A percentile compares a stretch with the other conserved stretches of the same genome.
These are phyloP conservation scores for Lasiommata megera DNA, from an alignment of 2,888 invertebrate species.

Conservation along the genomic window DNA sequence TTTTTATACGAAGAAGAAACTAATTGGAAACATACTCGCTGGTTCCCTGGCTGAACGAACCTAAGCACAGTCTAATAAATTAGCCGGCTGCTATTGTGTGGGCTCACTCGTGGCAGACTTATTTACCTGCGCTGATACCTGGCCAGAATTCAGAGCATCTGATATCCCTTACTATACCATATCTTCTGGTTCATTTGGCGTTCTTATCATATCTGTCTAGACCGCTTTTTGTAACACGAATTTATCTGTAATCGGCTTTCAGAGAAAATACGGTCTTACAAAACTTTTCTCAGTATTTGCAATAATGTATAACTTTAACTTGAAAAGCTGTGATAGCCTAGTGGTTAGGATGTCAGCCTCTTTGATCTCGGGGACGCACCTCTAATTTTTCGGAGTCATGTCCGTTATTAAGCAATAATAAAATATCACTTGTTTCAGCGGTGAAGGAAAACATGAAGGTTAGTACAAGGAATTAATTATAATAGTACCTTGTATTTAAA, in stretches of 20 bases:
- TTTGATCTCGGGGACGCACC: no score
- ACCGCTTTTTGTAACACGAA: slow-evolving; percentile 43
- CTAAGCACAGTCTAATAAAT: slow-evolving; percentile 70
- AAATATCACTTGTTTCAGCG: no score
- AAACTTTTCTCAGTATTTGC: background rate
- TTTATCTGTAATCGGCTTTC: slow-evolving; percentile 5
- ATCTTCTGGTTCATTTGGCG: slow-evolving; percentile 24
- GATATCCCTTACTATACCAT: slow-evolving; percentile 8
- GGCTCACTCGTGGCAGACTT: slow-evolving; percentile 70
- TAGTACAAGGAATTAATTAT: no score
- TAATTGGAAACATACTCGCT: slow-evolving; percentile 26
- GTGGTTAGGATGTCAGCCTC: no score
- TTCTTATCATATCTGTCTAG: slow-evolving; percentile 28
- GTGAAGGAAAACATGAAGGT: no score
- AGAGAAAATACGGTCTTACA: background rate
- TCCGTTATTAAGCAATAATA: no score
- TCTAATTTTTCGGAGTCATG: no score
- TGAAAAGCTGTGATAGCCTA: no score
- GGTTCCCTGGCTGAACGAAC: slow-evolving; percentile 41
- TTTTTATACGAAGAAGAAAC: background rate
- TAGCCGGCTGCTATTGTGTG: slow-evolving; percentile 66
- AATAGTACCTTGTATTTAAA: no score
- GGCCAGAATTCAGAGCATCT: slow-evolving; percentile 25
- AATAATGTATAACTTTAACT: background rate
- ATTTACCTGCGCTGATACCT: slow-evolving; percentile 62